These are phyloP conservation scores for Heteractis magnifica DNA, from an alignment of 92 coral and sea anemone genomes.

Conservation along the genomic window DNA sequence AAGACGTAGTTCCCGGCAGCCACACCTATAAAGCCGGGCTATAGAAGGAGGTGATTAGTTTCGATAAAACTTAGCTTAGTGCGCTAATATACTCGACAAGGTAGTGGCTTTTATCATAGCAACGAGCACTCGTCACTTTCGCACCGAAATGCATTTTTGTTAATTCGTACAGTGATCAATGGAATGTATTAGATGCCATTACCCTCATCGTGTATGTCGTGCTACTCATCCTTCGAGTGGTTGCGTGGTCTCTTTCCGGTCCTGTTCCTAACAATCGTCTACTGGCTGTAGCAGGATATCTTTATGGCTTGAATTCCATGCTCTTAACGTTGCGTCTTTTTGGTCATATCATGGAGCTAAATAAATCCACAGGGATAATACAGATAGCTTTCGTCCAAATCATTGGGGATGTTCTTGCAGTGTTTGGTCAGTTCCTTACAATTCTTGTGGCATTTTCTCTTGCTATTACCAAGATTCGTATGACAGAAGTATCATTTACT, in stretches of 20 bases:
- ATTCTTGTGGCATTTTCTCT: slow-evolving; percentile 64
- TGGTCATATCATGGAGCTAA: slow-evolving; percentile 64
- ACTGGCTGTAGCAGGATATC: slow-evolving; percentile 46
- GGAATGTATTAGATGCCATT: slow-evolving; percentile 58
- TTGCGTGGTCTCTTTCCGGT: slow-evolving; percentile 26
- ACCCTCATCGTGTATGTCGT: slow-evolving; percentile 43
- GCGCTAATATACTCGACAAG: no score
- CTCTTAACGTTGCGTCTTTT: slow-evolving; percentile 62
- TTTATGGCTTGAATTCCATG: slow-evolving; percentile 67
- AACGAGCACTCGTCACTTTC: no score
- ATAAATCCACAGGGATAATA: slow-evolving; percentile 37
- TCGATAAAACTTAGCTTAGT: no score
- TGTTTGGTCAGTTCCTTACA: slow-evolving; percentile 63
- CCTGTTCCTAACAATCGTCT: slow-evolving; percentile 39
- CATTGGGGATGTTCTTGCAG: slow-evolving; percentile 29
- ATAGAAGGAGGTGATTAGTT: no score
- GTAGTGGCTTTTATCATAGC: no score
- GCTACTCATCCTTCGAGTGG: slow-evolving; percentile 34
- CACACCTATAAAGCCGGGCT: no score
- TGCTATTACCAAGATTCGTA: slow-evolving; percentile 61
- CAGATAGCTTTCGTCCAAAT: slow-evolving; percentile 66
- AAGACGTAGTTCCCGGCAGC: no score
- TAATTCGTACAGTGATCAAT: slow-evolving; percentile 34
- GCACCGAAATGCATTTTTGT: background rate
- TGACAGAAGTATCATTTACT: slow-evolving; percentile 44